Percentiles rank a stretch among this genome's conserved stretches.
phyloP scores from a whole-genome alignment of 2,113 vertebrate species.

The Ranitomeya imitator region DNA sequence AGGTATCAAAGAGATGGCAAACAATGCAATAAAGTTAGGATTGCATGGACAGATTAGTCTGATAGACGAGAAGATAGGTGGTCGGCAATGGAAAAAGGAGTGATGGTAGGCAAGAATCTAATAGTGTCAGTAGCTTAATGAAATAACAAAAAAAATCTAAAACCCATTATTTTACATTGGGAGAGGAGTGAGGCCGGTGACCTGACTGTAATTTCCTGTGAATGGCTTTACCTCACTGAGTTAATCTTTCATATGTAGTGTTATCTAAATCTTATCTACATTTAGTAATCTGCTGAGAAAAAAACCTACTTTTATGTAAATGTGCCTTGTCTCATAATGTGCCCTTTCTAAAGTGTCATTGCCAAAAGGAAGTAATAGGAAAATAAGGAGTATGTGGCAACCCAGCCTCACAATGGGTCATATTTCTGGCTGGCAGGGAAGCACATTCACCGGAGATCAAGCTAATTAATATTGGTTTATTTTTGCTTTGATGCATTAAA shows the following conservation, averaged over 20 bases:
- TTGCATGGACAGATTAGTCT: background rate
- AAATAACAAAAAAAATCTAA: too few relatives aligned
- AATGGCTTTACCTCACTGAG: background rate
- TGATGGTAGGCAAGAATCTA: too few relatives aligned
- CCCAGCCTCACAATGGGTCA: background rate
- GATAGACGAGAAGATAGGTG: too few relatives aligned
- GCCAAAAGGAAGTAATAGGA: background rate
- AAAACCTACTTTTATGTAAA: background rate
- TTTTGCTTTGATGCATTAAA: background rate
- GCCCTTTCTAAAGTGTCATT: background rate
- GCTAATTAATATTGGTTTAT: background rate
- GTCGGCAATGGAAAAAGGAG: too few relatives aligned
- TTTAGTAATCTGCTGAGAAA: background rate
- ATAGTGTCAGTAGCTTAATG: too few relatives aligned
- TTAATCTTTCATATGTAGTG: background rate
- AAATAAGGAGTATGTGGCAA: background rate
- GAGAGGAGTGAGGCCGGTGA: too few relatives aligned
- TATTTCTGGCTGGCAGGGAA: background rate
- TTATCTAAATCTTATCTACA: background rate
- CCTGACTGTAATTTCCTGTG: too few relatives aligned
- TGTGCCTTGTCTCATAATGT: background rate
- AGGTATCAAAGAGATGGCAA: background rate
- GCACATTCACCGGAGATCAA: background rate
- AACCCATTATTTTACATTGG: too few relatives aligned
- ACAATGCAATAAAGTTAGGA: background rate